Base-by-base conservation (phyloP, 1,140 invertebrate species). In the Musca vetustissima region DNA sequence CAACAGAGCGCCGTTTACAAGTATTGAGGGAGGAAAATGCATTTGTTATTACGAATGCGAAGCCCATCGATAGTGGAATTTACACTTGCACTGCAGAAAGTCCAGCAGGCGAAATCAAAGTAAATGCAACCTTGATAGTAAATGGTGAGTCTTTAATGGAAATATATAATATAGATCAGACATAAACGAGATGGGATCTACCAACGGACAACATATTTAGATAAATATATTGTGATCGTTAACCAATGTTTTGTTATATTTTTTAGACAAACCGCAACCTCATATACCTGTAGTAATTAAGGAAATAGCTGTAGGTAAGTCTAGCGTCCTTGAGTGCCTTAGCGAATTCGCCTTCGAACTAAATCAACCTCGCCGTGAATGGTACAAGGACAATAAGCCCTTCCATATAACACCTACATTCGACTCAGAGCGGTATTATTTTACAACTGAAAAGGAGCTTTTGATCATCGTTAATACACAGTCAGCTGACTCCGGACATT, bases 31-130 rank as follows among this genome's bases (percentile, higher is more conserved):
- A 89, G 22, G 96, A 98, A 83, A 93, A 97, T 82, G 89, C 92
- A 2, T 94, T 98, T 75, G 94, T 97, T 75, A 98, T 98, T 71
- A 87, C 94, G 9, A 90, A 96, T 84, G 92, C 95, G 8, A 95
- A 95, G 83, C 87, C 89, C 0, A 87, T 87, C 47, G 97, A 99
- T 81, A 91, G 91, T 76, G 97, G 97, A 2, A 85, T 95, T 2
- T 99, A 99, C 78, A 97, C 92, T 32, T 99, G 97, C 83, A 96
- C 91, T 7, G 97, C 97, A 0, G 88, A 90, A 73, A 99, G 98
- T 85, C 84, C 89, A 17, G 96, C 95, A 17, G 96, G 96, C 1
- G 87, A 88, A 52, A 91, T 95, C 21, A 88, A 92, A 64, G 90
- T 93, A 2, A 97, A 97, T 86, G 94, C 94, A 0, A 92, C 91